Evolutionary conservation across 2,797 vertebrate species (phyloP).

Genomic region (Macrochelys suwanniensis): DNA sequence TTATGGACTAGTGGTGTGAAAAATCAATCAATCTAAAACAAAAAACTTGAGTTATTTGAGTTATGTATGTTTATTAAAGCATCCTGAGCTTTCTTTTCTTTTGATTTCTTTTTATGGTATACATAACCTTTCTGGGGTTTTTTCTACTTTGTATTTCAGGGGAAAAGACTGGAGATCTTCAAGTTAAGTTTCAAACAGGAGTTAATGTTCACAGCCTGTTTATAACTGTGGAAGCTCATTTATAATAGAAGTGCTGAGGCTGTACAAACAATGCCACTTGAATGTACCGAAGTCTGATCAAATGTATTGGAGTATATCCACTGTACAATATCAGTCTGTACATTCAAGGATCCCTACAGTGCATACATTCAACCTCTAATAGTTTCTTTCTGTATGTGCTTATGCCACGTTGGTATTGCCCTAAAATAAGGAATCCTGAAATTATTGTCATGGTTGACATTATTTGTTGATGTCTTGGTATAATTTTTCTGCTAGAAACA

Average conservation of each 20-base stretch:
- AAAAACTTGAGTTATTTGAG: neutral
- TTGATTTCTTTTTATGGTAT: neutral
- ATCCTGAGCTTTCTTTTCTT: neutral
- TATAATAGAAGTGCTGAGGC: neutral
- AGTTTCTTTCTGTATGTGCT: neutral
- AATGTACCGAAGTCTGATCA: neutral
- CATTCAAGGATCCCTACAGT: neutral
- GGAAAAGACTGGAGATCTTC: neutral
- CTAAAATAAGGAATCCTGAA: neutral
- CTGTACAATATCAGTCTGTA: neutral
- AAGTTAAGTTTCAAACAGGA: neutral
- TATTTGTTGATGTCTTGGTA: neutral
- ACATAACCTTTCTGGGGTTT: neutral
- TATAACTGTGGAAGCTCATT: neutral
- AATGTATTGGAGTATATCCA: neutral
- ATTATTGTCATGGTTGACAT: neutral
- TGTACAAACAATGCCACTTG: neutral
- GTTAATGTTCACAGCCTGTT: neutral
- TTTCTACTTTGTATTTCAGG: neutral
- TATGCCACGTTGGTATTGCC: neutral
- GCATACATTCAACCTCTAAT: neutral
- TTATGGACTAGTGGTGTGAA: neutral
- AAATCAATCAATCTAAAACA: slow-evolving; percentile 27
- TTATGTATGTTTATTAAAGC: neutral
- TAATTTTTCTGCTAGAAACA: neutral